A percentile compares a stretch with the other conserved stretches of the same genome.
These are phyloP conservation scores for Eumerus sabulonum DNA, from an alignment of 2,888 invertebrate genomes.

Conservation along the genomic window DNA sequence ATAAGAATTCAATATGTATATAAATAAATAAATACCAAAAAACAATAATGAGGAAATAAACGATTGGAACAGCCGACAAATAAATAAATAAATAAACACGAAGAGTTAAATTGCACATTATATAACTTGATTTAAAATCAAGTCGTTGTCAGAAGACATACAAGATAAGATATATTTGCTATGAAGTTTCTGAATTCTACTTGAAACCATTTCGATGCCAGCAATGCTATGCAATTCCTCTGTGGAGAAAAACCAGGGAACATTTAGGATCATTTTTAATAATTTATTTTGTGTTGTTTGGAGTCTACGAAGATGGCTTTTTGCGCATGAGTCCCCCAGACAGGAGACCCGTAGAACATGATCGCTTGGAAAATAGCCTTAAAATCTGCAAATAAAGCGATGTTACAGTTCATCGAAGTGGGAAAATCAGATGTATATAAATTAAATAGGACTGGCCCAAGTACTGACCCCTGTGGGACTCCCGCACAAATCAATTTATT, in stretches of 20 bases:
- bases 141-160: background rate
- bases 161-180: background rate
- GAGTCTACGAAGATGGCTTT: background rate
- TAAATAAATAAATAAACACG: background rate
- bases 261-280: background rate
- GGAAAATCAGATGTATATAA: background rate
- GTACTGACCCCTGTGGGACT: background rate
- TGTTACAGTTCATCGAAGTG: background rate
- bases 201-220: background rate
- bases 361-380: background rate
- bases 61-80: background rate
- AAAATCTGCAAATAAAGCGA: background rate
- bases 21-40: no score
- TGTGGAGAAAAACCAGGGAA: background rate
- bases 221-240: background rate
- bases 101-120: background rate
- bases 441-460: no score
- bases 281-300: background rate
- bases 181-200: background rate
- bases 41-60: no score
- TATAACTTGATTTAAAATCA: background rate
- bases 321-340: background rate
- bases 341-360: background rate
- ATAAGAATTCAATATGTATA: background rate
- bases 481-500: background rate